These are phyloP conservation scores for Caenorhabditis uteleia DNA, from an alignment of 2,888 invertebrate species.

Conservation along the genomic window DNA sequence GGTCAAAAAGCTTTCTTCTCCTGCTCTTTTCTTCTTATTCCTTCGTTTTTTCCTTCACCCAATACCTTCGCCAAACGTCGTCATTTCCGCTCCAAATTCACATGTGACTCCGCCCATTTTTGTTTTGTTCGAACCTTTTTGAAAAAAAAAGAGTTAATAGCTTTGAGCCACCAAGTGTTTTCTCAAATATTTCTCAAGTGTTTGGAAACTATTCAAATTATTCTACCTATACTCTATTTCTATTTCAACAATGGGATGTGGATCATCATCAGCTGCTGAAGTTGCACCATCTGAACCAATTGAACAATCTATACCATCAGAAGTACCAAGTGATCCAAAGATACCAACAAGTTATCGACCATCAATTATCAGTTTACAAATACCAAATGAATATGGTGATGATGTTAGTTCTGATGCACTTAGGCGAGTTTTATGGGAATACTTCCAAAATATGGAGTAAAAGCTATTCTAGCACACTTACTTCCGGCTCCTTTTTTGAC, in stretches of 20 bases:
- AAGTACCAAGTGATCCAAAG: slow-evolving; percentile 37
- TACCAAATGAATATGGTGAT: slow-evolving; percentile 42
- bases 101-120: no score
- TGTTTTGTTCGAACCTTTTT: no score
- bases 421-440: slow-evolving; percentile 23
- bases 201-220: no score
- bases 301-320: slow-evolving; percentile 33
- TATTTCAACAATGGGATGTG: slow-evolving; percentile 38
- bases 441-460: neutral
- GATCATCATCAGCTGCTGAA: slow-evolving; percentile 26
- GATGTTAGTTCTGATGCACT: slow-evolving; percentile 47
- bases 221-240: no score
- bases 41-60: no score
- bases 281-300: slow-evolving; percentile 22
- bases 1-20: no score
- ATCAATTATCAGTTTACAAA: slow-evolving; percentile 47
- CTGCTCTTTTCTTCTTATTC: no score
- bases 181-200: no score
- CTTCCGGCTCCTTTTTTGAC: neutral
- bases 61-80: no score
- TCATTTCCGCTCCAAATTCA: no score
- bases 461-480: neutral
- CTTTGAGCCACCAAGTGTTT: no score
- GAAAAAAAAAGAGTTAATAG: no score
- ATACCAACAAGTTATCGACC: slow-evolving; percentile 35